phyloP scores from a whole-genome alignment of 1,140 invertebrate genomes.

The Zaprionus ghesquierei region DNA sequence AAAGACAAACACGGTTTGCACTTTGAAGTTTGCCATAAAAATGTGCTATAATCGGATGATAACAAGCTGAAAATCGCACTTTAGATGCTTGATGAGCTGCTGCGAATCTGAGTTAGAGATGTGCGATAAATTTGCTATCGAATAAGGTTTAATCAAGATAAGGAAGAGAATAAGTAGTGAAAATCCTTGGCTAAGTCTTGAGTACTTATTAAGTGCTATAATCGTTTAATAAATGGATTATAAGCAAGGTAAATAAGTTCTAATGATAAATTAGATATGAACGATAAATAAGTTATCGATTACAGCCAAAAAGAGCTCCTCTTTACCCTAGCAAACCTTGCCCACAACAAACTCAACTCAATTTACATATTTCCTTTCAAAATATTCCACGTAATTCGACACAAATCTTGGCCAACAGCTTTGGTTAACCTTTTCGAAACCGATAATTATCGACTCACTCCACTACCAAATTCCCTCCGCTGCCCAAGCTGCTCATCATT shows the following conservation, averaged over 20 bases:
- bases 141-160: no score
- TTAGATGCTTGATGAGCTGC: neutral
- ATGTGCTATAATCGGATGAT: neutral
- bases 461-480: neutral
- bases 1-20: neutral
- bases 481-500: constrained; percentile 18
- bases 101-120: no score
- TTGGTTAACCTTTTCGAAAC: neutral
- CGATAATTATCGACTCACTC: neutral
- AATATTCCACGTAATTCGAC: neutral
- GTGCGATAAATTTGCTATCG: no score
- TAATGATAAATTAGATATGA: neutral
- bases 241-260: no score
- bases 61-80: neutral
- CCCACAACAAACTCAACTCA: neutral
- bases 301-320: neutral
- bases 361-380: neutral
- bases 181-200: no score
- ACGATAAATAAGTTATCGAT: neutral
- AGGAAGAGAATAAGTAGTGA: no score
- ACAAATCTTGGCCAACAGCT: neutral
- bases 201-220: no score
- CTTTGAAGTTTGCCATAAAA: neutral
- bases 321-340: neutral
- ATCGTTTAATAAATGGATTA: neutral